Evolutionary conservation across 2,113 vertebrate genomes (phyloP).

Genomic region (Chlorocebus sabaeus): DNA sequence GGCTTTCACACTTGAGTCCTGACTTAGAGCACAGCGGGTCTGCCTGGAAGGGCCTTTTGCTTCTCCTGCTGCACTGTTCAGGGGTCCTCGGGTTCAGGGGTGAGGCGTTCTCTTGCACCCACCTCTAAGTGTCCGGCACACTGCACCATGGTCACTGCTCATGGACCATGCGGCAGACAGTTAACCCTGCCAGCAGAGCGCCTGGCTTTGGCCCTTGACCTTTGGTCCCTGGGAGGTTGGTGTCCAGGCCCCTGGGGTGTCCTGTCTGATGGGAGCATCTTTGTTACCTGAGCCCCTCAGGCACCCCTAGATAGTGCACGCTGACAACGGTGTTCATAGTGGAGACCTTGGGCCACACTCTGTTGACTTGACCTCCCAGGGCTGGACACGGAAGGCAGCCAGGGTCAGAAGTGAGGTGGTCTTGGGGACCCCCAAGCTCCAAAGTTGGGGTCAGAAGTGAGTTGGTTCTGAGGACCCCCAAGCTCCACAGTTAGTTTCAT

Average conservation of each 20-base stretch:
- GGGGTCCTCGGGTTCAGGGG: not conserved
- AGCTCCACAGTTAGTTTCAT: not conserved
- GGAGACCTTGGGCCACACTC: not conserved
- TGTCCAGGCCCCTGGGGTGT: too few relatives aligned
- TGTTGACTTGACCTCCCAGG: not conserved
- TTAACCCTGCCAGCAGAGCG: fast-evolving
- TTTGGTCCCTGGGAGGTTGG: not conserved
- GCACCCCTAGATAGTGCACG: not conserved
- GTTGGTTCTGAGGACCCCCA: not conserved
- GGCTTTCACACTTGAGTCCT: constrained; percentile 46
- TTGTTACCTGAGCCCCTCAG: not conserved
- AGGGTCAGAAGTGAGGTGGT: not conserved
- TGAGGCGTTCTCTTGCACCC: not conserved
- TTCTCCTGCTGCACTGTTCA: not conserved
- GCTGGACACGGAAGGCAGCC: not conserved
- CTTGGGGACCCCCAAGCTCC: not conserved
- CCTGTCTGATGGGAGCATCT: too few relatives aligned
- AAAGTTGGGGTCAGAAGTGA: not conserved
- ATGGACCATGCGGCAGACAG: too few relatives aligned
- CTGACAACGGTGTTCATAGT: not conserved
- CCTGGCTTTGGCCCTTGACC: not conserved
- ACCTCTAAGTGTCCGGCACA: fast-evolving
- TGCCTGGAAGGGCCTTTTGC: not conserved
- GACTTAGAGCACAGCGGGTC: not conserved
- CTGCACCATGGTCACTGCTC: fast-evolving